A percentile compares a stretch with the other conserved stretches of the same genome.
phyloP scores from a whole-genome alignment of 2,888 invertebrate species.

The Zaprionus obscuricornis region DNA sequence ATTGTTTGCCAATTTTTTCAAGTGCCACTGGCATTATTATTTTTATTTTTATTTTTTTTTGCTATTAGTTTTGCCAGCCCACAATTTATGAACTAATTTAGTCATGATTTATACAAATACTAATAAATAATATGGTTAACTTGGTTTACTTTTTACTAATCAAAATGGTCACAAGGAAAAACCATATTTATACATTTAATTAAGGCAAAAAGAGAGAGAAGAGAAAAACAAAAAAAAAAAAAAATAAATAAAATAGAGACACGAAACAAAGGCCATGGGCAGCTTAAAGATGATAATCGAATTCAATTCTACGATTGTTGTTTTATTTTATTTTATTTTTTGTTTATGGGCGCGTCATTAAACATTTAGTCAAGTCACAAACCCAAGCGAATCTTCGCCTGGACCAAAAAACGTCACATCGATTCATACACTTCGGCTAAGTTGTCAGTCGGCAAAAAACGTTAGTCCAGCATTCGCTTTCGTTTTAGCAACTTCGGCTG shows the following conservation, averaged over 20 bases:
- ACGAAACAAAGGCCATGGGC: constrained; percentile 56
- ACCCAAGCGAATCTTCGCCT: constrained; percentile 34
- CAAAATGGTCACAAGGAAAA: constrained; percentile 15
- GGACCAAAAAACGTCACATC: constrained; percentile 18
- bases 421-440: neutral
- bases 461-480: constrained; percentile 26
- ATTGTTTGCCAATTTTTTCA: constrained; percentile 54
- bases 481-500: constrained; percentile 20
- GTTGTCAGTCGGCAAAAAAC: constrained; percentile 34
- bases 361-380: constrained; percentile 41
- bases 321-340: constrained; percentile 22
- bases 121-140: constrained; percentile 57
- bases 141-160: constrained; percentile 25
- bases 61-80: too few species aligned
- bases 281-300: constrained; percentile 49
- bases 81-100: constrained; percentile 72
- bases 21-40: constrained; percentile 60
- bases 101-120: constrained; percentile 68
- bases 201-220: too few species aligned
- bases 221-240: too few species aligned
- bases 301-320: too few species aligned
- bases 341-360: constrained; percentile 26
- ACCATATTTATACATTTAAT: constrained; percentile 45
- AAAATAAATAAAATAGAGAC: too few species aligned
- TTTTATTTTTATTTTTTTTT: too few species aligned